Base-by-base conservation (phyloP, 1,140 invertebrate species). In the Mya arenaria region DNA sequence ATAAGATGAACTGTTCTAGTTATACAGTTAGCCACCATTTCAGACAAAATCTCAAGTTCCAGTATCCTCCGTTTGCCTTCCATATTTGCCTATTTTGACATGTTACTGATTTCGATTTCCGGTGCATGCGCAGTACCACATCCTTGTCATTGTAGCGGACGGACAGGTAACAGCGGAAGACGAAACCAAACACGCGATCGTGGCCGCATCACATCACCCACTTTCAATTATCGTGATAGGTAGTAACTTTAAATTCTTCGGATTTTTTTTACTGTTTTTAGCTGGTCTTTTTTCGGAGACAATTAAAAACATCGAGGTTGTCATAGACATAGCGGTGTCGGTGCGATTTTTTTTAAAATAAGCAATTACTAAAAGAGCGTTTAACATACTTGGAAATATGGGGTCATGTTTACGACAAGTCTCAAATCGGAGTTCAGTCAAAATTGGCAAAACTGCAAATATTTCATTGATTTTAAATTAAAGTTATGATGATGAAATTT, bases 201-300 rank as follows among this genome's bases (percentile, higher is more conserved):
- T 94, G 15, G 88, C 93, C 58, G 94, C 94, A 10, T 94, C 94
- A 30, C 87, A 92, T 39, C 91, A 91, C 65, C 93, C 94, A 3
- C 86, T 94, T 23, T 94, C 93, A 23, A 94, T 94, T 58, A 93
- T 94, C 66, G 92, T 94, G n/a, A 93, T 94, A 13, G 94, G 94
- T 4, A 63, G n/a, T n/a, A n/a, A n/a, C n/a, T n/a, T n/a, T n/a
- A 48, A n/a, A n/a, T n/a, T 48, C n/a, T 15, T 13, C n/a, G 13
- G 44, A 48, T 15, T 48, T 15, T n/a, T 15, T 48, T 13, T 48
- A 48, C 44, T 48, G 13, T 48, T 15, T n/a, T 48, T 48, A 48
- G 13, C 13, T 48, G 44, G n/a, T n/a, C 13, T 48, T n/a, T 15
- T 48, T 15, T 13, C 44, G 44, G n/a, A 48, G n/a, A n/a, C n/a